Conservation (phyloP, 2,888 invertebrate species). For the Harpagoxenus sublaevis region DNA sequence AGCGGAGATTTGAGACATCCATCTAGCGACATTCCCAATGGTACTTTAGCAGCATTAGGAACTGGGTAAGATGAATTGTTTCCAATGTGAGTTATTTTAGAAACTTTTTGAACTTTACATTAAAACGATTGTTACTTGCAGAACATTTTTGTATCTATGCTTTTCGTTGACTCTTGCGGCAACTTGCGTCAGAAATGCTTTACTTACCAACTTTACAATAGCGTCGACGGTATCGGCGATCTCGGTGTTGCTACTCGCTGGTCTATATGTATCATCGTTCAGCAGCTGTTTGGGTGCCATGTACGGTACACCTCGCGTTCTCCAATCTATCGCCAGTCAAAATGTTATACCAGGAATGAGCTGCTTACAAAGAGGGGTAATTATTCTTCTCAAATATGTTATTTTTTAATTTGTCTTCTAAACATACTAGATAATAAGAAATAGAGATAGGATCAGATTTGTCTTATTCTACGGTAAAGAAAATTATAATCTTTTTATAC, state of each 20-base stretch:
- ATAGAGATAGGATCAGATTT: background rate
- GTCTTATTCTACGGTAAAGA: background rate
- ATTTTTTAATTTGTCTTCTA: slow-evolving; percentile 31
- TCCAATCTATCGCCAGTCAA: slow-evolving; percentile 98
- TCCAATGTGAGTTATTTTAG: slow-evolving; percentile 2
- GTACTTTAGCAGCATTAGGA: slow-evolving; percentile 96
- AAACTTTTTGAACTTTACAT: background rate
- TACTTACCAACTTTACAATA: slow-evolving; percentile 95
- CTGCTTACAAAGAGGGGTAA: slow-evolving; percentile 95
- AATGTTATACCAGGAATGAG: slow-evolving; percentile 97
- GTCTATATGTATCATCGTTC: slow-evolving; percentile 98
- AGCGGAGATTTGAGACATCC: slow-evolving; percentile 98
- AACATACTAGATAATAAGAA: background rate
- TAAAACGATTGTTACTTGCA: slow-evolving; percentile 83
- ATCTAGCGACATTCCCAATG: slow-evolving; percentile 96
- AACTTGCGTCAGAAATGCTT: slow-evolving; percentile 91
- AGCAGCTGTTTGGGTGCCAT: slow-evolving; percentile 98
- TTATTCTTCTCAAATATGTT: slow-evolving; percentile 82
- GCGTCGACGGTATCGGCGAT: slow-evolving; percentile 96
- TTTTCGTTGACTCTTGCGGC: slow-evolving; percentile 96
- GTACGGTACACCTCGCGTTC: slow-evolving; percentile 97
- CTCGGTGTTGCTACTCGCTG: slow-evolving; percentile 94
- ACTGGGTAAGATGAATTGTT: slow-evolving; percentile 90
- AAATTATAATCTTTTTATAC: slow-evolving; percentile 1
- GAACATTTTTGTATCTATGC: slow-evolving; percentile 95